These are phyloP conservation scores for Coelinius sp. DNA, from an alignment of 2,888 invertebrate genomes.

Conservation along the genomic window DNA sequence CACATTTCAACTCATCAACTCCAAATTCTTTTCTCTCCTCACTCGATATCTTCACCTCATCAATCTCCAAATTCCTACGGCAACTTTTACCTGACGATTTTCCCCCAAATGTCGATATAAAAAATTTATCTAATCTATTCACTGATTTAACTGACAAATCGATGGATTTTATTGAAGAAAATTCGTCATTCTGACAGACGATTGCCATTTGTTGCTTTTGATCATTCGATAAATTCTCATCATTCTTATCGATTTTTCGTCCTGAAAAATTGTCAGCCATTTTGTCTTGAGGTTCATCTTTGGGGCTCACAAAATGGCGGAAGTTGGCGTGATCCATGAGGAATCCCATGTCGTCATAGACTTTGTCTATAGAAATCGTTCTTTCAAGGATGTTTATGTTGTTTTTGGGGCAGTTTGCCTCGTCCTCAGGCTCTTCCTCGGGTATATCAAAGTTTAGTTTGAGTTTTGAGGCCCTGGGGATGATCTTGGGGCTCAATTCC, in stretches of 20 bases:
- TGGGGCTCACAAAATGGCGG: neutral
- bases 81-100: constrained; percentile 44
- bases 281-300: neutral
- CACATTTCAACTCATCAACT: neutral
- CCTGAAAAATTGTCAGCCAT: neutral
- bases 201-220: neutral
- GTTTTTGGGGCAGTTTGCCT: constrained; percentile 36
- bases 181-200: neutral
- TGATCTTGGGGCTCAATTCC: constrained; percentile 56
- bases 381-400: constrained; percentile 26
- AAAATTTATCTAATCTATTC: neutral
- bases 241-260: constrained; percentile 6
- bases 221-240: neutral
- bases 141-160: neutral
- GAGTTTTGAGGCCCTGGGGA: constrained; percentile 41
- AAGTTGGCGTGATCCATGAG: neutral
- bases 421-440: constrained; percentile 44
- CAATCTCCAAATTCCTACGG: constrained; percentile 47
- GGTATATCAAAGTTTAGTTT: constrained; percentile 54
- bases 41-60: constrained; percentile 29
- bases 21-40: neutral
- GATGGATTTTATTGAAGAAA: neutral
- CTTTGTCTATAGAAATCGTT: constrained; percentile 31
- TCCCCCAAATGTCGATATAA: neutral
- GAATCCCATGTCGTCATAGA: neutral